These are phyloP conservation scores for Perca schrenkii DNA, from an alignment of 2,113 vertebrate species.

Conservation along the genomic window DNA sequence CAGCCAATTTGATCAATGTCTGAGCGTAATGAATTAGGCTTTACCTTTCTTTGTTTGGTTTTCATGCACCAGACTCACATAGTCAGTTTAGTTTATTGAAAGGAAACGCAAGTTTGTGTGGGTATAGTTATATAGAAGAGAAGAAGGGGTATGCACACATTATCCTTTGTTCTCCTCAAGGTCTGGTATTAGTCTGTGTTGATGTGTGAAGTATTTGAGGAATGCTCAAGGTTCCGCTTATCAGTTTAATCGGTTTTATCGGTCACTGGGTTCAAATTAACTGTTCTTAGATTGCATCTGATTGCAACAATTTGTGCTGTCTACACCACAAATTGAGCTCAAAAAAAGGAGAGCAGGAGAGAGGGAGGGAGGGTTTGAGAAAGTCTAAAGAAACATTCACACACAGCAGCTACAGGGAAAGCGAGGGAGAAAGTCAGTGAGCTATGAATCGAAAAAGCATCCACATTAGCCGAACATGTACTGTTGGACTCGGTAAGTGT, in stretches of 20 bases:
- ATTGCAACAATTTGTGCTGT: constrained; percentile 74
- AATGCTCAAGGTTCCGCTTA: constrained; percentile 64
- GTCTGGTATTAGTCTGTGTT: constrained; percentile 65
- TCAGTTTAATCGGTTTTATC: constrained; percentile 63
- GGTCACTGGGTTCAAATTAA: constrained; percentile 67
- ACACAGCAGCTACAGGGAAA: constrained; percentile 12
- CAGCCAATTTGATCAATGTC: not conserved
- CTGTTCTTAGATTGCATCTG: constrained; percentile 71
- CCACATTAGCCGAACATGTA: constrained; percentile 29
- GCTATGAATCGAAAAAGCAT: constrained; percentile 12
- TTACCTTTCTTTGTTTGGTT: not conserved
- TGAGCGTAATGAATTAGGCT: not conserved
- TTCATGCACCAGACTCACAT: not conserved
- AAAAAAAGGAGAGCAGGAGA: constrained; percentile 24
- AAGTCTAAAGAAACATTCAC: constrained; percentile 17
- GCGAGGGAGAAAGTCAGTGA: constrained; percentile 11
- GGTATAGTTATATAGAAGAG: not conserved
- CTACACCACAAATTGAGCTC: constrained; percentile 53
- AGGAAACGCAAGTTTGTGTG: not conserved
- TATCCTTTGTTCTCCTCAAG: constrained; percentile 52
- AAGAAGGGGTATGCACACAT: constrained; percentile 27
- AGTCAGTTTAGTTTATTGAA: constrained; percentile 10
- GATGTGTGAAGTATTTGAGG: constrained; percentile 63
- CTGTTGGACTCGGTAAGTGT: constrained; percentile 48
- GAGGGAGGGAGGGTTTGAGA: constrained; percentile 2